These are phyloP conservation scores for Drosophila athabasca DNA, from an alignment of 1,140 invertebrate species.

Conservation along the genomic window DNA sequence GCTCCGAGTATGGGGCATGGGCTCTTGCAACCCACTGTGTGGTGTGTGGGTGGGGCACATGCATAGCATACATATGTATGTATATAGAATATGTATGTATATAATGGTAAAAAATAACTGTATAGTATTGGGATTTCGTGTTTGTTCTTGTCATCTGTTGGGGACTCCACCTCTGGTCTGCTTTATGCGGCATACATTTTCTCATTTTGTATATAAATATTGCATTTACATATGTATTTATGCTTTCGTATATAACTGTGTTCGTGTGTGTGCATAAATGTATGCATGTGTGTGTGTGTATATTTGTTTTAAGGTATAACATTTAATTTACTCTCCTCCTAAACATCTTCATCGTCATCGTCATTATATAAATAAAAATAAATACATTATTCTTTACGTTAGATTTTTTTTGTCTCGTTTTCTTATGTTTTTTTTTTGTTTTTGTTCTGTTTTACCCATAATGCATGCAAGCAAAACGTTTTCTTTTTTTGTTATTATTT, in stretches of 20 bases:
- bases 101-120: too few relatives aligned
- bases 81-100: too few relatives aligned
- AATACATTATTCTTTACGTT: slow-evolving; percentile 70
- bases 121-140: slow-evolving; percentile 11
- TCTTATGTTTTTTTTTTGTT: slow-evolving; percentile 42
- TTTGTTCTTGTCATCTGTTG: slow-evolving; percentile 13
- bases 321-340: slow-evolving; percentile 81
- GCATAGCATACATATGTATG: too few relatives aligned
- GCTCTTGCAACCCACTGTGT: too few relatives aligned
- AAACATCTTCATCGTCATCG: slow-evolving; percentile 49
- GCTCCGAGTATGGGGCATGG: too few relatives aligned
- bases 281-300: slow-evolving; percentile 54
- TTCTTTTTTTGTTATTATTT: slow-evolving; percentile 27
- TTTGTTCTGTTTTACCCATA: slow-evolving; percentile 42
- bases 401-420: slow-evolving; percentile 39
- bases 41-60: too few relatives aligned
- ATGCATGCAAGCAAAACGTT: slow-evolving; percentile 57
- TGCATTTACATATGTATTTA: slow-evolving; percentile 32
- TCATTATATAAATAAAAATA: slow-evolving; percentile 77
- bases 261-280: slow-evolving; percentile 40
- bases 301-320: slow-evolving; percentile 80
- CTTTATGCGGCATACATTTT: slow-evolving; percentile 37
- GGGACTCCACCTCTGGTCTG: slow-evolving; percentile 23
- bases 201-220: slow-evolving; percentile 40
- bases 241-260: slow-evolving; percentile 44